Evolutionary conservation across 2,888 invertebrate species (phyloP).

Genomic region (Spodoptera exigua): DNA sequence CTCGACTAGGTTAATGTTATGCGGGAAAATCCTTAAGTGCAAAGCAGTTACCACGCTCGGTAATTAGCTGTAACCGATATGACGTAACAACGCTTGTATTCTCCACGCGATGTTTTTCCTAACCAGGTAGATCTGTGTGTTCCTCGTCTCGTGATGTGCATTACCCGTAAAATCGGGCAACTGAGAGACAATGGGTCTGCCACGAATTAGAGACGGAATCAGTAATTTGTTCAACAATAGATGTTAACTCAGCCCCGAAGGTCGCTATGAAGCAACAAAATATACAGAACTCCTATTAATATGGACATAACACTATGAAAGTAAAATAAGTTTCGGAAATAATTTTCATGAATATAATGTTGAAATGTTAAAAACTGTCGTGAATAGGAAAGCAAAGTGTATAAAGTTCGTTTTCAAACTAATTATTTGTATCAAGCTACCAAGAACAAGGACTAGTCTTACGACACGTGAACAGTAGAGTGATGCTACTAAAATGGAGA

Average conservation of each 20-base stretch:
- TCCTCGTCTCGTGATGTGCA: slow-evolving; percentile 69
- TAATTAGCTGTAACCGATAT: slow-evolving; percentile 36
- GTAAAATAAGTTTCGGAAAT: slow-evolving; percentile 48
- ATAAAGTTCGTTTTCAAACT: slow-evolving; percentile 15
- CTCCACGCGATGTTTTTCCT: slow-evolving; percentile 57
- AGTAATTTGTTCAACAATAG: slow-evolving; percentile 85
- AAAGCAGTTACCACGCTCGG: slow-evolving; percentile 14
- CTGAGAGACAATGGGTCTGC: slow-evolving; percentile 80
- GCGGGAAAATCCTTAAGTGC: slow-evolving; percentile 7
- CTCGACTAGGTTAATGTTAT: slow-evolving; percentile 12
- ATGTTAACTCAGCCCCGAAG: slow-evolving; percentile 83
- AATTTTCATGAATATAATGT: slow-evolving; percentile 33
- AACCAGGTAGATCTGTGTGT: slow-evolving; percentile 45
- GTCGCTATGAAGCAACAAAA: slow-evolving; percentile 76
- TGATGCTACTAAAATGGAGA: slow-evolving; percentile 14
- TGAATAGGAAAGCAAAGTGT: slow-evolving; percentile 23
- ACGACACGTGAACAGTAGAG: slow-evolving; percentile 5
- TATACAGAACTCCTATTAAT: slow-evolving; percentile 63
- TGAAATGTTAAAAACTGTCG: slow-evolving; percentile 8
- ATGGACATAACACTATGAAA: slow-evolving; percentile 63
- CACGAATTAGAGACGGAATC: slow-evolving; percentile 83
- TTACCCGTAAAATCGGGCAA: slow-evolving; percentile 80
- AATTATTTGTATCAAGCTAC: slow-evolving; percentile 8
- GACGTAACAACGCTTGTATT: slow-evolving; percentile 40
- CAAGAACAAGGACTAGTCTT: background rate